Conservation (phyloP, 1,140 invertebrate genomes). For the Pristionchus pacificus region DNA sequence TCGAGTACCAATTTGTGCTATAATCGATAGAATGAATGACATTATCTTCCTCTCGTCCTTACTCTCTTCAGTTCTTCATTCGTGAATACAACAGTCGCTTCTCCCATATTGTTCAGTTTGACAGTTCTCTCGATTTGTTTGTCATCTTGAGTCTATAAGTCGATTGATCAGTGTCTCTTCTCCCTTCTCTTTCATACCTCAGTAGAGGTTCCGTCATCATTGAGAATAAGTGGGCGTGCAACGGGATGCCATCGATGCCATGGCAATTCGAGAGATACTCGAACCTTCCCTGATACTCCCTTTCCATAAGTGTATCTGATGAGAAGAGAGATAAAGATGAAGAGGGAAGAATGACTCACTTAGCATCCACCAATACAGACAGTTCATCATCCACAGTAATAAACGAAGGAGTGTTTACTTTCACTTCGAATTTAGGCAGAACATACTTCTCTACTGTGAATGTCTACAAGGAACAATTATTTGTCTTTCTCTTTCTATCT, state of each 20-base stretch:
- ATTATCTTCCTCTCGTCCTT: background rate
- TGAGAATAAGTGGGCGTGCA: conserved; percentile 18
- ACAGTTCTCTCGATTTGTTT: conserved; percentile 58
- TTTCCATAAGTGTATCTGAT: conserved; percentile 71
- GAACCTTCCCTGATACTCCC: conserved; percentile 66
- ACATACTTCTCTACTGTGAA: conserved; percentile 51
- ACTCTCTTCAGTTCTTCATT: conserved; percentile 49
- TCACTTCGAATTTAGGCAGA: conserved; percentile 69
- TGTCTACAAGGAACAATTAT: background rate
- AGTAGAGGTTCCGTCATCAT: conserved; percentile 28
- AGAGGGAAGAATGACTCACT: conserved; percentile 60
- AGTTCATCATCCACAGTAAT: conserved; percentile 64
- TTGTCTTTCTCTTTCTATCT: background rate
- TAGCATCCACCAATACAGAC: conserved; percentile 66
- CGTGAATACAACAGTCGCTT: conserved; percentile 50
- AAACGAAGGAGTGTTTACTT: conserved; percentile 65
- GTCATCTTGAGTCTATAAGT: conserved; percentile 32
- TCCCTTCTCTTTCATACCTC: conserved; percentile 16
- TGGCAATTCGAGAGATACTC: conserved; percentile 46
- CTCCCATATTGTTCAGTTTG: conserved; percentile 52
- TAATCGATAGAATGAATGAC: background rate
- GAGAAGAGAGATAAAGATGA: too few relatives aligned
- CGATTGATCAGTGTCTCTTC: too few relatives aligned
- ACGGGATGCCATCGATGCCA: conserved; percentile 47
- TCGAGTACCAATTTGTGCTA: conserved; percentile 55